Base-by-base conservation (phyloP, 2,113 vertebrate species). In the Coryphaenoides rupestris region DNA sequence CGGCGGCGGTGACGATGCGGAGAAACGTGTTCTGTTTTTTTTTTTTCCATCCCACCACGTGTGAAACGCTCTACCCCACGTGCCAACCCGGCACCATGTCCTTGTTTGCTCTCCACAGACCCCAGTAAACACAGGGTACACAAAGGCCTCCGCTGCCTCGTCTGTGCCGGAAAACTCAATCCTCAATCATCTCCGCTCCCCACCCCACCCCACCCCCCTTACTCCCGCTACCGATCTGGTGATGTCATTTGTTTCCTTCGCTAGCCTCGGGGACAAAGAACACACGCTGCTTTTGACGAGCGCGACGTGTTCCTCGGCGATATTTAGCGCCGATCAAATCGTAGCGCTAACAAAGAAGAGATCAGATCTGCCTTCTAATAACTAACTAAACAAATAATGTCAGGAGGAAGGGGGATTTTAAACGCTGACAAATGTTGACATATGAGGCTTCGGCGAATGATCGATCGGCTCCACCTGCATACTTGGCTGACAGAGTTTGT, bases 41-140 rank as follows among this genome's bases (percentile, higher is more conserved):
- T 13, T 12, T 12, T 12, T 7, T 40, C 33, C 33, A 40, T 12
- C 4, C 7, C 33, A 40, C 33, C 33, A 40, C 52, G 17, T 67
- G 68, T 22, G 58, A 65, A 2, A 3, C 55, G n/a, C 47, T 14
- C 1, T 58, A 61, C 54, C 47, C 65, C 21, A 68, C 17, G 45
- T 65, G 19, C 59, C 46, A 62, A 46, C 23, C 58, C 21, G 28
- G 5, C 5, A 58, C 55, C 14, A 16, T 21, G 33, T 10, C n/a
- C 33, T 10, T 56, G 59, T 46, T 56, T 19, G 60, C 28, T 59
- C 54, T 10, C 56, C 62, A 63, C 16, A 21, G 61, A 6, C 55
- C 58, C 1, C 49, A 57, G 13, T 49, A 10, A n/a, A 67, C 47
- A 62, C 28, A 65, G 17, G 62, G 63, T 52, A 66, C 63, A 77